phyloP scores from a whole-genome alignment of 2,888 invertebrate genomes.

The Plebejus anna region DNA sequence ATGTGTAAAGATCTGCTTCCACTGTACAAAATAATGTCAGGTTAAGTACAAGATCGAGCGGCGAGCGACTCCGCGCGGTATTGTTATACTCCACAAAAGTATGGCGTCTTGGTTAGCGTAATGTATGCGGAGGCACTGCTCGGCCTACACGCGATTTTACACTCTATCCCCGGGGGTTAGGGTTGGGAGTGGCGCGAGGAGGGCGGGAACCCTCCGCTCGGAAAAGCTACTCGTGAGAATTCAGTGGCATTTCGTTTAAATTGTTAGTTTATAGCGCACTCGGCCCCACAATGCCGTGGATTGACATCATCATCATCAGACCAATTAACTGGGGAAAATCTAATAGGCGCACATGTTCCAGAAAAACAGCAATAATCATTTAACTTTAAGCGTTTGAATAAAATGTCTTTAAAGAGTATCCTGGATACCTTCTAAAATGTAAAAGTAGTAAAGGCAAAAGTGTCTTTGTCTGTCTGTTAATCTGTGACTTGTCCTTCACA shows the following conservation, averaged over 20 bases:
- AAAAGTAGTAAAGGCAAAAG: no score
- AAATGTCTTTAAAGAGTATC: no score
- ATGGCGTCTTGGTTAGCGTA: conserved; percentile 13
- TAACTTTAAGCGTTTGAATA: no score
- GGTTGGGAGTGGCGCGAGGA: conserved; percentile 3
- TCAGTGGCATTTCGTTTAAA: conserved; percentile 58
- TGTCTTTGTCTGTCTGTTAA: no score
- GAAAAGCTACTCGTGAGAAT: conserved; percentile 57
- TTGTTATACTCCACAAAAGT: not conserved
- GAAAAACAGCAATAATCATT: no score
- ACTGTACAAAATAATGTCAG: no score
- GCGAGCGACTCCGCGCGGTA: conserved; percentile 1
- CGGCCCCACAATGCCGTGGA: not conserved
- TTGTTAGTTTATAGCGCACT: conserved; percentile 36
- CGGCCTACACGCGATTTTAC: not conserved
- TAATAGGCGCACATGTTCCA: not conserved
- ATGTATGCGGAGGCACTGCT: conserved; percentile 2
- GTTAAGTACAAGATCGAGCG: not conserved
- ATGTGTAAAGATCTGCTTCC: no score
- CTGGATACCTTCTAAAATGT: no score
- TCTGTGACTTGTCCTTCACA: no score
- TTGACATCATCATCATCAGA: not conserved
- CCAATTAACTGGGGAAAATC: not conserved
- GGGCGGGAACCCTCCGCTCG: conserved; percentile 38
- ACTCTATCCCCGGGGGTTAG: not conserved